Evolutionary conservation across 2,113 vertebrate genomes (phyloP), one percentile per base, ranked within the genome.

Genomic region (Rissa tridactyla): DNA sequence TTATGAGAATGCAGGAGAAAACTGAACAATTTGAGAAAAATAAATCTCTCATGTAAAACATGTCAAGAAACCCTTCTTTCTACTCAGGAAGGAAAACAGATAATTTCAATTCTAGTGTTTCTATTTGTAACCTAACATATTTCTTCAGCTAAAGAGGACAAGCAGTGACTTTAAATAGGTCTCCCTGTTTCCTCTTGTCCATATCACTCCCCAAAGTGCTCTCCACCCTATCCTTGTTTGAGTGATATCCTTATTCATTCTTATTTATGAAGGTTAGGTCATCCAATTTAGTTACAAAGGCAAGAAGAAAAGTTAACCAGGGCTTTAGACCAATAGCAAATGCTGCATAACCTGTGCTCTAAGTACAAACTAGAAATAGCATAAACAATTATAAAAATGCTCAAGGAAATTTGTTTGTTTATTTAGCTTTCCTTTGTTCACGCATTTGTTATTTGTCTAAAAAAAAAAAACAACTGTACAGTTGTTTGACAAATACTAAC

Each of bases 141-240:
- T 96, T 96, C 94, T 95, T 94, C 81, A 91, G 62, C 61, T 94
- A 75, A 81, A 91, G 86, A 85, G 76, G 86, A 84, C 88, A 95
- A 93, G 81, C 52, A 84, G 83, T 58, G 73, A 92, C 94, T 94
- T 95, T 96, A 96, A 96, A 96, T 96, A 95, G 86, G 90, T 79
- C 25, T 84, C 20, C 86, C 82, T 75, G 30, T 95, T 97, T 97
- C 94, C 94, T 96, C 88, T 92, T 82, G 57, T 71, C 85, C 70
- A 9, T 95, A 95, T 95, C 95, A 82, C 44, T 91, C 65, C 27
- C 26, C 8, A 1, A 84, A 92, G 73, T 72, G 77, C n/a, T 88
- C 95, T 92, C 96, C 92, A 95, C 95, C 97, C 95, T 92, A 84
- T 96, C 91, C 95, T 91, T 91, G 75, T 81, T 79, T 86, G 69